Conservation (phyloP, 2,797 vertebrate species). For the Eupleurogrammus muticus region DNA sequence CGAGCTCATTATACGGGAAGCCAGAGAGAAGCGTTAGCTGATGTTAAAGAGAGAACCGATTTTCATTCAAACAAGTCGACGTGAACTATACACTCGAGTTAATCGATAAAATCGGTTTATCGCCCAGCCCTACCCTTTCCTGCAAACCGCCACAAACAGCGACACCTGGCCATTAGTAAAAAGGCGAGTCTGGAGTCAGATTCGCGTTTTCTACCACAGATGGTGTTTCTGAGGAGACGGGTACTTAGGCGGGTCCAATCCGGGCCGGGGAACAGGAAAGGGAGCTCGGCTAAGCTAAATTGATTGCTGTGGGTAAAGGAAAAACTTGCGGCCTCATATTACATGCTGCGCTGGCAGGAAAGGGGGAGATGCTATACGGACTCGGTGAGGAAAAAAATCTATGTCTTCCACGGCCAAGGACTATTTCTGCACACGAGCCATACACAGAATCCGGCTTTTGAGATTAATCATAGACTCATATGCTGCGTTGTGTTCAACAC, state of each 20-base stretch:
- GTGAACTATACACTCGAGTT: too few species aligned
- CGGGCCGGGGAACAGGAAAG: too few species aligned
- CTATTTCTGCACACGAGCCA: constrained; percentile 50
- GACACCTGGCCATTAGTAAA: constrained; percentile 68
- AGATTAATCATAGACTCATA: constrained; percentile 29
- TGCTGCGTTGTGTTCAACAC: constrained; percentile 8
- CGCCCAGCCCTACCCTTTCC: too few species aligned
- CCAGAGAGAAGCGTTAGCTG: too few species aligned
- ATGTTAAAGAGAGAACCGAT: too few species aligned
- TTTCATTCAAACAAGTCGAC: too few species aligned
- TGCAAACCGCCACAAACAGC: constrained; percentile 23
- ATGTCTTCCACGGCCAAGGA: constrained; percentile 64
- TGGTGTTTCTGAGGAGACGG: constrained; percentile 54
- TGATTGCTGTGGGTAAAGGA: constrained; percentile 74
- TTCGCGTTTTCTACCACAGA: constrained; percentile 57
- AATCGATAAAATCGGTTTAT: too few species aligned
- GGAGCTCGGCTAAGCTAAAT: constrained; percentile 69
- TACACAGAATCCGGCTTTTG: constrained; percentile 44
- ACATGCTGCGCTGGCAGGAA: constrained; percentile 73
- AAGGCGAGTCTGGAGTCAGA: constrained; percentile 58
- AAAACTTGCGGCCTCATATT: constrained; percentile 76
- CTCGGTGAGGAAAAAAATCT: constrained; percentile 76
- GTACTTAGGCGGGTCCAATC: constrained; percentile 61
- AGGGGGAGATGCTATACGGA: constrained; percentile 58
- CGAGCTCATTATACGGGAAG: too few species aligned